A percentile compares a stretch with the other conserved stretches of the same genome.
These are phyloP conservation scores for Tympanuchus pallidicinctus DNA, from an alignment of 2,113 vertebrate species.

Conservation along the genomic window DNA sequence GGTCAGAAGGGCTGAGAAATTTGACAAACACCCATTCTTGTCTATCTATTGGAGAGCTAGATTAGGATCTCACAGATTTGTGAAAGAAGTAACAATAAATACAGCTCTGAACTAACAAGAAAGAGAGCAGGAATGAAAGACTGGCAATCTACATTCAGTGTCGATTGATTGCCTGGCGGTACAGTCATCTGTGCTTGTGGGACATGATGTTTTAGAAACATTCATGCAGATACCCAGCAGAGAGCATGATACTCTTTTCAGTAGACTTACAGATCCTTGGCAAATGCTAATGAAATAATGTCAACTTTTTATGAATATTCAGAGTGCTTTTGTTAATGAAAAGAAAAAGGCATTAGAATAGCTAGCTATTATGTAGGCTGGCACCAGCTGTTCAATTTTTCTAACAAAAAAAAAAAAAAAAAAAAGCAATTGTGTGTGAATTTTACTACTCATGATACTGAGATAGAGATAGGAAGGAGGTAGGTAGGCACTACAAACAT, in stretches of 20 bases:
- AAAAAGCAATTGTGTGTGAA: background rate
- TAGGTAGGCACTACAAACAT: background rate
- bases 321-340: background rate
- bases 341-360: background rate
- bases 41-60: background rate
- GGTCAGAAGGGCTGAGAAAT: conserved; percentile 3
- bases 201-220: conserved; percentile 50
- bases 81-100: conserved; percentile 34
- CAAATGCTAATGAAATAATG: conserved; percentile 24
- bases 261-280: background rate
- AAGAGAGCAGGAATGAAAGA: background rate
- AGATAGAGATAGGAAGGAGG: background rate
- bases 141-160: background rate
- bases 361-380: background rate
- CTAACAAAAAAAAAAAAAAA: background rate
- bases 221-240: conserved; percentile 18
- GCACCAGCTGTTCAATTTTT: conserved; percentile 12
- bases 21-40: background rate
- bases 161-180: background rate
- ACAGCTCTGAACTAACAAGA: conserved; percentile 2
- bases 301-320: conserved; percentile 52
- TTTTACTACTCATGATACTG: background rate
- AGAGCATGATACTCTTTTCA: conserved; percentile 18
- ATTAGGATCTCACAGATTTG: background rate
- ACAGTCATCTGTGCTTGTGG: background rate